Conservation (phyloP, 2,113 vertebrate genomes). For the Poeciliopsis retropinna region DNA sequence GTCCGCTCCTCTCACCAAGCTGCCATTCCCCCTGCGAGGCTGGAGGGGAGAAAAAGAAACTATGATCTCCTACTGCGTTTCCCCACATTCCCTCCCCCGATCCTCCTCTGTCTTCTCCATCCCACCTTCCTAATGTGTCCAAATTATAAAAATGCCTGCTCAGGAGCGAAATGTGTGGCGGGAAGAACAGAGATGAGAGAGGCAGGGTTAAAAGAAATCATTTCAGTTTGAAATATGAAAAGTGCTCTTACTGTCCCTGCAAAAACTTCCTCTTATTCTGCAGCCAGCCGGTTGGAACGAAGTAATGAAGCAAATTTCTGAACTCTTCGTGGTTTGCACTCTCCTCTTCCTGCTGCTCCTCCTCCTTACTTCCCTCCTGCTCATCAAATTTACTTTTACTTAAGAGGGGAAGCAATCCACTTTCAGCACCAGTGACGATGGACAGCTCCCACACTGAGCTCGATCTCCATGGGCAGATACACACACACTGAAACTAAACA, state of each 20-base stretch:
- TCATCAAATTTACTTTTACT: constrained; percentile 39
- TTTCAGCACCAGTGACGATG: constrained; percentile 73
- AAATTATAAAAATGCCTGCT: constrained; percentile 48
- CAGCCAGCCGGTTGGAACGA: constrained; percentile 21
- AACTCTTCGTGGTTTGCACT: constrained; percentile 32
- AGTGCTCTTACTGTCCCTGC: constrained; percentile 29
- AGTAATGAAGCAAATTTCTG: constrained; percentile 39
- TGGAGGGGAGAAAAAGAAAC: constrained; percentile 44
- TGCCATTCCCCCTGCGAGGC: constrained; percentile 35
- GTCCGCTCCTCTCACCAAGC: constrained; percentile 11
- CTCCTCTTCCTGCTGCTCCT: constrained; percentile 18
- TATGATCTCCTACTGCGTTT: constrained; percentile 46
- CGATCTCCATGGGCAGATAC: constrained; percentile 1
- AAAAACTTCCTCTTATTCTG: constrained; percentile 48
- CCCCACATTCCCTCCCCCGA: constrained; percentile 31
- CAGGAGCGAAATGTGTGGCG: constrained; percentile 18
- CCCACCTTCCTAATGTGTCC: constrained; percentile 41
- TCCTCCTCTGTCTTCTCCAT: constrained; percentile 30
- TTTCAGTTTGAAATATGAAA: constrained; percentile 18
- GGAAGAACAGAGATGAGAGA: constrained; percentile 12
- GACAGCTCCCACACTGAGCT: constrained; percentile 63
- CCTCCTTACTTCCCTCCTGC: constrained; percentile 23
- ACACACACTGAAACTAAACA: constrained; percentile 17
- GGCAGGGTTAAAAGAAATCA: constrained; percentile 15
- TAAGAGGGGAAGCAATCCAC: constrained; percentile 59